Percentiles rank a stretch among this genome's conserved stretches.
Conservation (phyloP, 2,888 invertebrate genomes). For the Phalera bucephala region DNA sequence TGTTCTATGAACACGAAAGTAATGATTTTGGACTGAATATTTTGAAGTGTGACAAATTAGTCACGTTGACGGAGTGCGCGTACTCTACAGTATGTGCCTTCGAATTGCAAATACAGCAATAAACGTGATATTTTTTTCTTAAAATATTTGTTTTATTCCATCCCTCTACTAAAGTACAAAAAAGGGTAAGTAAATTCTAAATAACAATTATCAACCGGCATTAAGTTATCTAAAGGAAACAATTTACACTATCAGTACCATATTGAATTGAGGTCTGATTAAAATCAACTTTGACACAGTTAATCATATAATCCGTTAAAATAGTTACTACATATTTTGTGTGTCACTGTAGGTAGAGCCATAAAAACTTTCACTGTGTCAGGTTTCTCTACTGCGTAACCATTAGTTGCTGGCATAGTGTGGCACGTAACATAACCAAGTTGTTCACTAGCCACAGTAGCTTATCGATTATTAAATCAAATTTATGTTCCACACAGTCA, state of each 20-base stretch:
- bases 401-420: slow-evolving; percentile 38
- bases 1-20: slow-evolving; percentile 61
- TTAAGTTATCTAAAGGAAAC: not conserved
- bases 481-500: not conserved
- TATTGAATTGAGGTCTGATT: not conserved
- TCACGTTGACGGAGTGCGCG: slow-evolving; percentile 81
- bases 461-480: slow-evolving; percentile 1
- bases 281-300: slow-evolving; percentile 5
- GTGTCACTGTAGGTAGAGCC: slow-evolving; percentile 47
- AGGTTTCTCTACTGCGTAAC: slow-evolving; percentile 70
- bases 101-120: slow-evolving; percentile 77
- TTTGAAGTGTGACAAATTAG: slow-evolving; percentile 55
- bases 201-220: no score
- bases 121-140: slow-evolving; percentile 78
- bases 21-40: slow-evolving; percentile 54
- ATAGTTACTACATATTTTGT: slow-evolving; percentile 36
- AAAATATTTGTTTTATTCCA: slow-evolving; percentile 45
- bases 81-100: slow-evolving; percentile 76
- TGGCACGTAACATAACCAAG: slow-evolving; percentile 38
- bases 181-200: no score
- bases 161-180: slow-evolving; percentile 22
- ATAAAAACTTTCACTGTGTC: slow-evolving; percentile 69
- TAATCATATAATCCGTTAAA: slow-evolving; percentile 27
- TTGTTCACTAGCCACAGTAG: slow-evolving; percentile 15
- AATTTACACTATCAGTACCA: not conserved